Base-by-base conservation (phyloP, 2,113 vertebrate species). In the Mesocricetus auratus region DNA sequence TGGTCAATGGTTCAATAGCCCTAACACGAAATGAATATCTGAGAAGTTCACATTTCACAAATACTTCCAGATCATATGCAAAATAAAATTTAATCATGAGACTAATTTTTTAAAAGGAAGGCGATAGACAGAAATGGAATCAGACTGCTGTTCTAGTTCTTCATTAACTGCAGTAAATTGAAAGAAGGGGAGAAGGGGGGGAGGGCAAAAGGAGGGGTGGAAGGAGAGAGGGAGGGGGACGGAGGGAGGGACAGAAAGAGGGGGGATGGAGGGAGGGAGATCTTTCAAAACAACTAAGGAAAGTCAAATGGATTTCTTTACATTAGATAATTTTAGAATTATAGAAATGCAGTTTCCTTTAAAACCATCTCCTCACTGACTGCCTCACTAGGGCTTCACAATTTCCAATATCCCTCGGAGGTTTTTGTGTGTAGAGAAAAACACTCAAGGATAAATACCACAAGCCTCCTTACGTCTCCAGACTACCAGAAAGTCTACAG, bases 381-480 rank as follows among this genome's bases (percentile, higher is more conserved):
- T 4, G 69, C 69, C 56, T 92, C 39, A 15, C 6, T 1, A 19
- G 62, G 47, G 66, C 0, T 85, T 91, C 26, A 66, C 39, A 88
- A 71, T 42, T 85, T 53, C 58, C 66, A 81, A 62, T 78, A 88
- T 77, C 90, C 53, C 56, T 71, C 62, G 12, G 47, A 83, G 12
- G 45, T 93, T 92, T 58, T 78, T 31, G 3, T 73, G 29, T 39
- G 0, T 62, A 13, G 21, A 89, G 81, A 78, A 92, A 95, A 94
- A 60, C 45, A 78, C 42, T 64, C 64, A 50, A 36, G 79, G 89
- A 26, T 94, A 92, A 93, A 93, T 92, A 73, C 4, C 47, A 31
- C 22, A n/a, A 90, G n/a, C 91, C 68, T 96, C 31, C 94, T 93
- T 78, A 64, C 74, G 75, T 90, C 90, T 91, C 45, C 68, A 88